Conservation (phyloP, 2,113 vertebrate species). For the Struthio camelus region DNA sequence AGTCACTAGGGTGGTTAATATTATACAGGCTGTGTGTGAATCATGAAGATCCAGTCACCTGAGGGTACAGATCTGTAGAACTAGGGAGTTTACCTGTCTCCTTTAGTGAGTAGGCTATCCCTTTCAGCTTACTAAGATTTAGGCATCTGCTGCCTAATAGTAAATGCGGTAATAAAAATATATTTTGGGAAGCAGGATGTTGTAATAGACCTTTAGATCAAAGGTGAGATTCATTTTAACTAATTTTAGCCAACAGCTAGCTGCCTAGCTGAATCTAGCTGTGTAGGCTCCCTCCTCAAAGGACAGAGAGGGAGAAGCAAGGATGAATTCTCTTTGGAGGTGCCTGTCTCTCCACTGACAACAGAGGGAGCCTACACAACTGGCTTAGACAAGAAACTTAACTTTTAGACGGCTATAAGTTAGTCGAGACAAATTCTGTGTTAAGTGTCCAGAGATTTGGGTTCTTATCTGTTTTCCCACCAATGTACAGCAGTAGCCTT, state of each 20-base stretch:
- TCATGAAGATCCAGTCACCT: constrained; percentile 42
- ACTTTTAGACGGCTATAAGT: neutral
- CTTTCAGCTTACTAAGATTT: constrained; percentile 13
- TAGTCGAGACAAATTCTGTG: neutral
- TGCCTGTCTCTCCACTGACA: constrained; percentile 33
- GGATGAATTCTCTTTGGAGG: neutral
- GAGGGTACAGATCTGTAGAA: constrained; percentile 44
- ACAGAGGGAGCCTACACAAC: constrained; percentile 53
- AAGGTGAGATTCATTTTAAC: constrained; percentile 30
- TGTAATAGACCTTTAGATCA: constrained; percentile 38
- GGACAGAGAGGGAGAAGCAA: neutral
- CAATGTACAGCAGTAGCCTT: neutral
- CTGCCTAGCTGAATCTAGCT: constrained; percentile 7
- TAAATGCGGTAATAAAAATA: constrained; percentile 50
- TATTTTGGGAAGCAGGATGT: constrained; percentile 1
- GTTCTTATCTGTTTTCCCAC: neutral
- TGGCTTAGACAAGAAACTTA: neutral
- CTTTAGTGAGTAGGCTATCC: constrained; percentile 28
- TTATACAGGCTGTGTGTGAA: constrained; percentile 41
- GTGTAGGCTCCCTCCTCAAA: neutral
- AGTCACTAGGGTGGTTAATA: constrained; percentile 60
- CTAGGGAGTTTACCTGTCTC: constrained; percentile 48
- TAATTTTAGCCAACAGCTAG: constrained; percentile 25
- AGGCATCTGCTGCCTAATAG: constrained; percentile 29
- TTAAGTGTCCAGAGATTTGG: neutral